Evolutionary conservation across 92 coral and sea anemone species (phyloP).

Genomic region (Hydrozoanthus gracilis): DNA sequence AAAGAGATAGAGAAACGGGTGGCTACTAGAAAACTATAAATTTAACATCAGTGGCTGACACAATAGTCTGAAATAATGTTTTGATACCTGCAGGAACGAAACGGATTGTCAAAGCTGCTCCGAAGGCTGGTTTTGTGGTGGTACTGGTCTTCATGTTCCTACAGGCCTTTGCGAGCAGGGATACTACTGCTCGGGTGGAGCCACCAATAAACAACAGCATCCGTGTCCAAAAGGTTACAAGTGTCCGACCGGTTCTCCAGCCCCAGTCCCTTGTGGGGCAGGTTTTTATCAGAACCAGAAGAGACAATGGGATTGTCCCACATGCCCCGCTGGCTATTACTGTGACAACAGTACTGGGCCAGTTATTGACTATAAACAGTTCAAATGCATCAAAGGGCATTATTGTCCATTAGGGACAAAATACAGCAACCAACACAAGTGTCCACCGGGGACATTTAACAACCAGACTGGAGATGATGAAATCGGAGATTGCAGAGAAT

Average conservation of each 20-base stretch:
- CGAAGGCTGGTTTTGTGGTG: constrained; percentile 95
- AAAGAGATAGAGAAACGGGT: too few species aligned
- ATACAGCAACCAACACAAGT: constrained; percentile 82
- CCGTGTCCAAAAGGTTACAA: constrained; percentile 82
- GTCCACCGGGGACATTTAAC: constrained; percentile 96
- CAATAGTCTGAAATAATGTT: not conserved
- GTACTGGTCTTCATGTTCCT: constrained; percentile 87
- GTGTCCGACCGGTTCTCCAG: constrained; percentile 80
- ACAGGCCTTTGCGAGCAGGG: constrained; percentile 77
- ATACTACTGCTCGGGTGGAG: constrained; percentile 90
- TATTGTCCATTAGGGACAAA: constrained; percentile 88
- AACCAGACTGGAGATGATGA: constrained; percentile 79
- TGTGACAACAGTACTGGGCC: constrained; percentile 91
- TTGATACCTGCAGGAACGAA: constrained; percentile 66
- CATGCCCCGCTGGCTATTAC: constrained; percentile 82
- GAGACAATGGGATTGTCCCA: constrained; percentile 69
- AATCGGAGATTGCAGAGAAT: constrained; percentile 70
- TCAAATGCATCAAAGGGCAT: constrained; percentile 83
- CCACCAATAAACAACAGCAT: constrained; percentile 68
- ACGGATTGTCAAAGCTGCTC: constrained; percentile 93
- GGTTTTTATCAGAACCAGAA: constrained; percentile 84
- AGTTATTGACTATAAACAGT: constrained; percentile 69
- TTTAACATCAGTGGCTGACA: not conserved
- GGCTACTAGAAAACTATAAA: not conserved
- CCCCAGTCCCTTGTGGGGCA: constrained; percentile 86